Percentiles rank a stretch among this genome's conserved stretches.
Conservation (phyloP, 1,140 invertebrate species). For the Laupala kohalensis region DNA sequence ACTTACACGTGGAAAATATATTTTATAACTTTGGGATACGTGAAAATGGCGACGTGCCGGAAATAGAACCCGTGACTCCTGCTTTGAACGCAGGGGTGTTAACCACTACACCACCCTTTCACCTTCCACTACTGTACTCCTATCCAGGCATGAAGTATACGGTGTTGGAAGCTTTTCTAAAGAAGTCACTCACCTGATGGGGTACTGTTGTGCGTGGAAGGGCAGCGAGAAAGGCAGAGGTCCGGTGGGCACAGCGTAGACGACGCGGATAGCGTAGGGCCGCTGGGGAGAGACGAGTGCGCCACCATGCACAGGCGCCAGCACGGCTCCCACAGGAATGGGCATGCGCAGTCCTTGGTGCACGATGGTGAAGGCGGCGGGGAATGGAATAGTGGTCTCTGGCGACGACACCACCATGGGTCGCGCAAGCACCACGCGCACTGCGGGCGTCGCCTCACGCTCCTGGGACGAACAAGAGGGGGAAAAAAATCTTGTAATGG, state of each 20-base stretch:
- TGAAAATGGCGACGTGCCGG: too few relatives aligned
- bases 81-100: too few relatives aligned
- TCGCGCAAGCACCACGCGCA: conserved; percentile 19
- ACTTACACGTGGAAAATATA: too few relatives aligned
- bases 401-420: conserved; percentile 19
- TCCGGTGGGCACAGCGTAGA: conserved; percentile 22
- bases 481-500: too few relatives aligned
- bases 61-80: too few relatives aligned
- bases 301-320: conserved; percentile 21
- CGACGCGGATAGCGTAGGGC: conserved; percentile 16
- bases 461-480: conserved; percentile 15
- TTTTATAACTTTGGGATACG: too few relatives aligned
- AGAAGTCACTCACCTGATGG: conserved; percentile 12
- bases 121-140: too few relatives aligned
- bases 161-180: too few relatives aligned
- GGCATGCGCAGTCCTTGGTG: conserved; percentile 21
- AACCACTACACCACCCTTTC: too few relatives aligned
- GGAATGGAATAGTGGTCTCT: conserved; percentile 19
- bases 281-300: conserved; percentile 11
- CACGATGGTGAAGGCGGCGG: conserved; percentile 18
- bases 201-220: conserved; percentile 16
- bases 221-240: conserved; percentile 3
- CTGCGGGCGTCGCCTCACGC: conserved; percentile 20
- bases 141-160: too few relatives aligned
- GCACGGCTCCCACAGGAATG: conserved; percentile 20